Base-by-base conservation (phyloP, 2,888 invertebrate species). In the Phengaris alcon region DNA sequence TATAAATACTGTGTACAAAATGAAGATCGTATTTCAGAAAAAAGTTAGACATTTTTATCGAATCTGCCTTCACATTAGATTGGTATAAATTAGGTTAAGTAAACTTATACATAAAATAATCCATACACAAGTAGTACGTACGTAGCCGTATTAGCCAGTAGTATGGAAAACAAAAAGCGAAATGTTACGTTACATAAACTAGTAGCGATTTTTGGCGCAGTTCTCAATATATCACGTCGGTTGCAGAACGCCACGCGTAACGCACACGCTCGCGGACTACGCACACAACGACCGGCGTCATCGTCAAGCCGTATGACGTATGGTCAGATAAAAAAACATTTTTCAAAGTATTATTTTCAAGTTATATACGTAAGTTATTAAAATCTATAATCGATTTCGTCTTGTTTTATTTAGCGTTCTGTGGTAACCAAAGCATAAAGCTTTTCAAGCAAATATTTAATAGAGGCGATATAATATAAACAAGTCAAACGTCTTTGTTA, bases 191-290 rank as follows among this genome's bases (percentile, higher is more conserved):
- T 82, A 82, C 81, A 82, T 82, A 82, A 83, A 82, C 81, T 82
- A 81, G 80, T 87, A 86, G 89, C 87, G 87, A 91, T 90, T 91
- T 91, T 91, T 91, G 89, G 87, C 86, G 84, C 86, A 84, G 86
- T 88, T 88, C 89, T 90, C 91, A 89, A 92, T 92, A 93, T 90
- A 91, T 91, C 92, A 92, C 89, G 91, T 87, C 89, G 87, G 84
- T 84, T 84, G 90, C 91, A 90, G 87, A 85, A 85, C 87, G 88
- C 88, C 88, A 88, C 85, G 85, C 84, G 83, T 79, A 80, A 84
- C 85, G 82, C 88, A 85, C 88, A 88, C 88, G 82, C 54, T 72
- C 78, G 75, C 77, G 75, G 78, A 82, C 82, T 84, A 85, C 88
- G 82, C 88, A 88, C 89, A 87, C 87, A n/a, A 73, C 77, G 75